Evolutionary conservation across 2,797 vertebrate species (phyloP).

Genomic region (Salmo trutta): DNA sequence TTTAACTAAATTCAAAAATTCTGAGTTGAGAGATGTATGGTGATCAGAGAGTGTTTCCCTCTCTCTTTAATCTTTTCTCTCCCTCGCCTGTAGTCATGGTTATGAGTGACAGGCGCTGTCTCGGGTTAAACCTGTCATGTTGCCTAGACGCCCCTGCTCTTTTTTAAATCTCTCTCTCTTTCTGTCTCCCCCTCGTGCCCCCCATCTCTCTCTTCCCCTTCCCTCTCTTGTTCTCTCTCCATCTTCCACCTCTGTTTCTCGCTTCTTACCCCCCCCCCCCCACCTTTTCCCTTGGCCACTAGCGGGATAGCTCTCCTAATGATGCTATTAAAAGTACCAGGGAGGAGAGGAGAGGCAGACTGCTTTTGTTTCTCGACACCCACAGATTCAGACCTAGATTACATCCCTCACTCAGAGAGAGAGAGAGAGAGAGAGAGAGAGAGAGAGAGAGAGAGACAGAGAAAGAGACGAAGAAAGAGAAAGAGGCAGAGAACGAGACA

Average conservation of each 20-base stretch:
- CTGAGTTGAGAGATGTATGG: background rate
- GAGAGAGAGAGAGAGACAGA: background rate
- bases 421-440: slow-evolving; percentile 41
- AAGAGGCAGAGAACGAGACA: background rate
- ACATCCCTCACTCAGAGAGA: slow-evolving; percentile 13
- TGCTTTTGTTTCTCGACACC: slow-evolving; percentile 3
- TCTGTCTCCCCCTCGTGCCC: background rate
- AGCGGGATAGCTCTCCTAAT: slow-evolving; percentile 1
- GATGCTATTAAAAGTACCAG: slow-evolving; percentile 16
- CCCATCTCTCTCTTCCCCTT: background rate
- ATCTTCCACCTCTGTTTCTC: background rate
- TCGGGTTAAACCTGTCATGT: slow-evolving; percentile 27
- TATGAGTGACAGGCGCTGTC: slow-evolving; percentile 37
- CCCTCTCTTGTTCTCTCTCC: background rate
- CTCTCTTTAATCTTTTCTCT: background rate
- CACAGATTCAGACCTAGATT: background rate
- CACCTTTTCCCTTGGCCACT: background rate
- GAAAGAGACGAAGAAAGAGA: background rate
- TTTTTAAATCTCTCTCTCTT: background rate
- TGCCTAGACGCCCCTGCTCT: slow-evolving; percentile 19
- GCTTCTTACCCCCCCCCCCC: too few relatives aligned
- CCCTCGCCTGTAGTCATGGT: slow-evolving; percentile 15
- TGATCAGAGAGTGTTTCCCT: background rate
- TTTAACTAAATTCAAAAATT: too few relatives aligned
- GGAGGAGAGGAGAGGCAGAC: background rate